Evolutionary conservation across 2,888 invertebrate species (phyloP), one percentile per base, ranked within the genome.

Genomic region (Ferdinandea cuprea): DNA sequence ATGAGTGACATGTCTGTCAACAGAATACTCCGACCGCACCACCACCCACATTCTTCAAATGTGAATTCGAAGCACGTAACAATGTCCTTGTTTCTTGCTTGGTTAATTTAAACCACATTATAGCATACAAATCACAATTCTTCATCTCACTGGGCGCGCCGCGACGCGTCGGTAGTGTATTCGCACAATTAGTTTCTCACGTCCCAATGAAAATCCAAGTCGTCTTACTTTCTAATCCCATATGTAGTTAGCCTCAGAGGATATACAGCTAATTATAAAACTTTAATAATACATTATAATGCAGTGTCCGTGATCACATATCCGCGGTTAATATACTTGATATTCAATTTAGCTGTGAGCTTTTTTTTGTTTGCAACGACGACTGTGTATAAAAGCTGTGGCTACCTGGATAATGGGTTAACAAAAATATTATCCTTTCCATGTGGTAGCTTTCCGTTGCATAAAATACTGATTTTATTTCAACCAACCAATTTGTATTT

Each of bases 31-130:
- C 0, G 19, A 11, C 25, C 5, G 3, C 5, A 25, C 25, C 11
- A 21, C 5, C 9, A 21, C 28, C 48, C 15, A 40, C 40, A 28
- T 6, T 13, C 13, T 30, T 40, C n/a, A 2, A 48, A 73, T 63
- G 35, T 1, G 2, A 65, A 74, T 65, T 56, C 65, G 9, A 56
- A 65, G n/a, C 71, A 72, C 71, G 71, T 72, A 72, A 48, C 40
- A 54, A 11, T 19, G 54, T 54, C 48, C 42, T 35, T 28, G 4
- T 19, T 37, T 13, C 54, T 32, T 13, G 17, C 3, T 35, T 46
- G 19, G 15, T 48, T 66, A 56, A 74, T 71, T 40, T 63, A 30
- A 44, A 63, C 25, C 9, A 13, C 25, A 46, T 69, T 58, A 58
- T 46, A 48, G 30, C 56, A 69, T 52, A 58, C 35, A 48, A 69